Percentiles rank a stretch among this genome's conserved stretches.
These are phyloP conservation scores for Bedellia somnulentella DNA, from an alignment of 2,888 invertebrate genomes.

Conservation along the genomic window DNA sequence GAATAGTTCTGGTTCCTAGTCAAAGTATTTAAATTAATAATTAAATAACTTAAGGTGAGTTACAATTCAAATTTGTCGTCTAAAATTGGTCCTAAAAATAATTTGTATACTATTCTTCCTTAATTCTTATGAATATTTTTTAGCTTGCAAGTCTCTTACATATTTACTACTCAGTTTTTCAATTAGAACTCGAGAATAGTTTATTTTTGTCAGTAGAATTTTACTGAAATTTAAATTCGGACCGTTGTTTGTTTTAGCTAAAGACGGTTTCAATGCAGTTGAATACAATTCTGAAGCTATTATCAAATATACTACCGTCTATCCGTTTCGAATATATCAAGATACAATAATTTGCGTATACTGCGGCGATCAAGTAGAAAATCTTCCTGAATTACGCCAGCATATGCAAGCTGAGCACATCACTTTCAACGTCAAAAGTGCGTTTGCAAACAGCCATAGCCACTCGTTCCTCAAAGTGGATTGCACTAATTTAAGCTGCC, in stretches of 20 bases:
- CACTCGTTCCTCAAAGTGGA: neutral
- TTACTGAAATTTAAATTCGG: too few species aligned
- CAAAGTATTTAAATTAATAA: too few species aligned
- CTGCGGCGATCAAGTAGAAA: slow-evolving; percentile 34
- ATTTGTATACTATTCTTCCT: too few species aligned
- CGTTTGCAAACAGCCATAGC: slow-evolving; percentile 10
- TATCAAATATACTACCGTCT: slow-evolving; percentile 37
- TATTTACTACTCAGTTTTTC: too few species aligned
- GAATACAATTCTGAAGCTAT: slow-evolving; percentile 34
- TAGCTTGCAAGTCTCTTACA: too few species aligned
- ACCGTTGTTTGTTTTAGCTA: slow-evolving; percentile 4
- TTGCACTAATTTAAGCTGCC: neutral
- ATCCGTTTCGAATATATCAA: slow-evolving; percentile 37
- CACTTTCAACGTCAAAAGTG: slow-evolving; percentile 10
- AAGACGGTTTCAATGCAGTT: neutral
- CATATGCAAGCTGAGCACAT: slow-evolving; percentile 28
- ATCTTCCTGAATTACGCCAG: slow-evolving; percentile 25
- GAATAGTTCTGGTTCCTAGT: too few species aligned
- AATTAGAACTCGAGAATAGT: too few species aligned
- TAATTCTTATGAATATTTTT: too few species aligned
- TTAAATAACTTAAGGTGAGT: too few species aligned
- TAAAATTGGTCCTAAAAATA: too few species aligned
- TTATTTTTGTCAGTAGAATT: too few species aligned
- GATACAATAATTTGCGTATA: slow-evolving; percentile 37
- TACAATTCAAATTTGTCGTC: too few species aligned